Base-by-base conservation (phyloP, 2,888 invertebrate species). In the Eilema depressum region DNA sequence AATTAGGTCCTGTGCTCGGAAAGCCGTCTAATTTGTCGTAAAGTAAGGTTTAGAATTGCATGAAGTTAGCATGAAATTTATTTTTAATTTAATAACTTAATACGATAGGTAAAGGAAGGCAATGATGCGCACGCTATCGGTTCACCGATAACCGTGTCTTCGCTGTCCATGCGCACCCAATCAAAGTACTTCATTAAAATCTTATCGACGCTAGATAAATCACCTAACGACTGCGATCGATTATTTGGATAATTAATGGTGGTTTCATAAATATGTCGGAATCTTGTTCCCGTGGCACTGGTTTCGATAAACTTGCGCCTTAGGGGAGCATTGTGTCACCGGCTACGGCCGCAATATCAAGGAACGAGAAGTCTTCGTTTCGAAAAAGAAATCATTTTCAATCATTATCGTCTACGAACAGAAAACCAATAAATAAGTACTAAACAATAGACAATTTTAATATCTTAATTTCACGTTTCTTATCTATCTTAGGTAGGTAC, bases 141-240 rank as follows among this genome's bases (percentile, higher is more conserved):
- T 76, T 75, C 80, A 81, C 85, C 88, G 94, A 95, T 94, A 94
- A 93, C 91, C 83, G 79, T 88, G 90, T 90, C 91, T 87, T 80
- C 78, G 86, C 89, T 89, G 92, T 92, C 91, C 90, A 84, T 92
- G 94, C 88, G 92, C 91, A 88, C 93, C 94, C 94, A 95, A 95
- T 95, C 95, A 95, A 93, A 94, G 95, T 94, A 94, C 95, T 95
- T 95, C 95, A 95, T 95, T 95, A 95, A 95, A 95, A 94, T 93
- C 93, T 95, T 95, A 95, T 95, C 95, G 93, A 89, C 91, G 89
- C 91, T 92, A 95, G 95, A 95, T 95, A 95, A 95, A 95, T 95
- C 95, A 95, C 94, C 87, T 91, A 93, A 94, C 94, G 93, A 91
- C 92, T 92, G 87, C 93, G 89, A 95, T 95, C 94, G 94, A 94